These are phyloP conservation scores for Perithous albicinctus DNA, from an alignment of 2,888 invertebrate genomes.

Conservation along the genomic window DNA sequence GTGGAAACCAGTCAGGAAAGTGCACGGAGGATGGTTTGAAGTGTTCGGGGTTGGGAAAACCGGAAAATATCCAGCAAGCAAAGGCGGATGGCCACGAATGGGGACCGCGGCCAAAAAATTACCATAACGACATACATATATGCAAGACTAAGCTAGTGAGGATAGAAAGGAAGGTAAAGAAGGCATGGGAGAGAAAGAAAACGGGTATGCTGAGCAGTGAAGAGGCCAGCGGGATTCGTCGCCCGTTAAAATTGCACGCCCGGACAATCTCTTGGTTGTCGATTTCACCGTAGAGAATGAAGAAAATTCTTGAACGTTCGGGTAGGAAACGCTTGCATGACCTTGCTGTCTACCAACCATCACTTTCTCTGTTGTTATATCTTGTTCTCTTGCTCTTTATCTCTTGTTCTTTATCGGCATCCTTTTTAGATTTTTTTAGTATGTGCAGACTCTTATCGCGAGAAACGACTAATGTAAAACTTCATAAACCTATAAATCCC, in stretches of 20 bases:
- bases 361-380: slow-evolving; percentile 23
- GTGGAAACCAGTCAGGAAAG: slow-evolving; percentile 40
- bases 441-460: slow-evolving; percentile 59
- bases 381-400: slow-evolving; percentile 30
- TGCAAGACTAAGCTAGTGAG: slow-evolving; percentile 70
- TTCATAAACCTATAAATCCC: slow-evolving; percentile 67
- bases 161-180: slow-evolving; percentile 58
- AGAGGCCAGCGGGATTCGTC: slow-evolving; percentile 47
- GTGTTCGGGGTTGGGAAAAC: slow-evolving; percentile 53
- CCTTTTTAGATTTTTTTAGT: slow-evolving; percentile 45
- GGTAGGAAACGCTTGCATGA: slow-evolving; percentile 49
- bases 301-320: slow-evolving; percentile 44
- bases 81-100: slow-evolving; percentile 51
- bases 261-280: slow-evolving; percentile 63
- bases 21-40: slow-evolving; percentile 51
- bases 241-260: slow-evolving; percentile 68
- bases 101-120: slow-evolving; percentile 71
- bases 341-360: slow-evolving; percentile 57
- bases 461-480: slow-evolving; percentile 63
- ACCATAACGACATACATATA: slow-evolving; percentile 81
- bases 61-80: slow-evolving; percentile 51
- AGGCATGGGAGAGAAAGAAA: slow-evolving; percentile 50
- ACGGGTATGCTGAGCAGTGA: slow-evolving; percentile 18
- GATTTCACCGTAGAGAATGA: slow-evolving; percentile 48
- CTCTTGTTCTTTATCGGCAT: slow-evolving; percentile 32